These are phyloP conservation scores for Cnemophilus loriae DNA, from an alignment of 2,113 vertebrate species.

Conservation along the genomic window DNA sequence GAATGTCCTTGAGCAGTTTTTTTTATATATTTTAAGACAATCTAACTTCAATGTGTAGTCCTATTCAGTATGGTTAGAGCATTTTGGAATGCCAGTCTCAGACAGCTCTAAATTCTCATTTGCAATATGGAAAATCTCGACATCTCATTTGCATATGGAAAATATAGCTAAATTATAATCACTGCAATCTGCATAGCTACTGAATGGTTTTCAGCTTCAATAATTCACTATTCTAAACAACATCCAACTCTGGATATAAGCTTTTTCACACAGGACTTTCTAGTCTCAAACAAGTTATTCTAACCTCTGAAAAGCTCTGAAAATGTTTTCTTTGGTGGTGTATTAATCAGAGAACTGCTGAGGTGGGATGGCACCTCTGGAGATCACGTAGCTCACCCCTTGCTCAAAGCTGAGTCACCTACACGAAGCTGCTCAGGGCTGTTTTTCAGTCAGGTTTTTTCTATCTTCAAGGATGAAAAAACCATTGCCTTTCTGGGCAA, in stretches of 20 bases:
- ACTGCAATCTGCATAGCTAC: not conserved
- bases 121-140: too few species aligned
- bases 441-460: not conserved
- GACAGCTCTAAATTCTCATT: not conserved
- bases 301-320: not conserved
- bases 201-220: not conserved
- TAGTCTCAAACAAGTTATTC: not conserved
- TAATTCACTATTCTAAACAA: not conserved
- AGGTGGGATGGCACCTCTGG: not conserved
- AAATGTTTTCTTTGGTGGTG: not conserved
- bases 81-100: not conserved
- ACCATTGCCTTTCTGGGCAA: not conserved
- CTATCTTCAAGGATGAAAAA: not conserved
- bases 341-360: not conserved
- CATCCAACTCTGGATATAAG: not conserved
- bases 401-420: not conserved
- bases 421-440: not conserved
- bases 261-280: not conserved
- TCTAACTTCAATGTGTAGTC: not conserved
- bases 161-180: not conserved
- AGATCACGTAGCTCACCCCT: not conserved
- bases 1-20: not conserved
- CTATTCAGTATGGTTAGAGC: not conserved
- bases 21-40: not conserved
- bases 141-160: not conserved